Evolutionary conservation across 2,888 invertebrate genomes (phyloP).

Genomic region (Hypselothyrea guttata): DNA sequence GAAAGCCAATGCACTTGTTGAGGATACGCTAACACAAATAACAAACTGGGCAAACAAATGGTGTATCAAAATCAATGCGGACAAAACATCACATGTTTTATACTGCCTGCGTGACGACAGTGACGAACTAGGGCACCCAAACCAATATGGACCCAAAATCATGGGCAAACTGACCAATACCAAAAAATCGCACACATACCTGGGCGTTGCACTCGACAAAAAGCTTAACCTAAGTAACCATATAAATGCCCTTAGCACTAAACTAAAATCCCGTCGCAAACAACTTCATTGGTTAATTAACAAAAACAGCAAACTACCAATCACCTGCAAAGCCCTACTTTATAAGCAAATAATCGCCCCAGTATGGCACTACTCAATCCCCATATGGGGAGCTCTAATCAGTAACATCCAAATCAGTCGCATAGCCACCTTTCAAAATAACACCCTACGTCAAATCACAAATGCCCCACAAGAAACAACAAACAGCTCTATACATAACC

Average conservation of each 20-base stretch:
- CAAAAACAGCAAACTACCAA: conserved; percentile 6
- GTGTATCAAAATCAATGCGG: no score
- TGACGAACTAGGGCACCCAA: no score
- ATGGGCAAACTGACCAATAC: neutral
- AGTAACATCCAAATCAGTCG: neutral
- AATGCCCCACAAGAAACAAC: no score
- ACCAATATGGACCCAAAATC: neutral
- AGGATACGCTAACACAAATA: no score
- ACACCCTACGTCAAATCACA: neutral
- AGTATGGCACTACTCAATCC: neutral
- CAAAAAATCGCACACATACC: neutral
- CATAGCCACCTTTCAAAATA: neutral
- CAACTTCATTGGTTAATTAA: conserved; percentile 4
- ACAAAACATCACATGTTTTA: no score
- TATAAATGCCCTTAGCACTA: neutral
- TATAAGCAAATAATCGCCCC: conserved; percentile 8
- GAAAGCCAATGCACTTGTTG: no score
- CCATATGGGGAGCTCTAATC: neutral
- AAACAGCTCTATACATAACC: no score
- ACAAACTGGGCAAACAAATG: no score
- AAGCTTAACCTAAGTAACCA: conserved; percentile 4
- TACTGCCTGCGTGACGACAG: no score
- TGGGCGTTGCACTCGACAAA: neutral
- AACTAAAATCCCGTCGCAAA: neutral
- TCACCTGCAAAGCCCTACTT: neutral